Conservation (phyloP, 2,888 invertebrate genomes). For the Athalia cordata region DNA sequence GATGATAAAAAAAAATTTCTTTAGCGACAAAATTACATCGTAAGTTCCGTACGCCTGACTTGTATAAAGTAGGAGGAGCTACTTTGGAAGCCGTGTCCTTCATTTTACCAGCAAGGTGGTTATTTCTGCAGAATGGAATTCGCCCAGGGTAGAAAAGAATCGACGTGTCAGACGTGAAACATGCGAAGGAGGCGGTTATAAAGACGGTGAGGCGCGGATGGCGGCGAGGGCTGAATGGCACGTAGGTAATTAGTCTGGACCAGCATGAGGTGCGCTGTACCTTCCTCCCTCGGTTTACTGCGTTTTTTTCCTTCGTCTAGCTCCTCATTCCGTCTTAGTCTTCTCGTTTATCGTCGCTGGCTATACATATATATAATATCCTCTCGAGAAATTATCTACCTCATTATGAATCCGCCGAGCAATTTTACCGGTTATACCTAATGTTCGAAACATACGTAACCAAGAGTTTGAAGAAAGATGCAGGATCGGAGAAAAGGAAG, state of each 20-base stretch:
- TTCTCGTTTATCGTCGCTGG: background rate
- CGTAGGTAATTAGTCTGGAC: constrained; percentile 65
- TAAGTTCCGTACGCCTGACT: constrained; percentile 7
- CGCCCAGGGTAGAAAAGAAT: constrained; percentile 48
- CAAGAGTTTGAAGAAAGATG: background rate
- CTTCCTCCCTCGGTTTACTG: constrained; percentile 9
- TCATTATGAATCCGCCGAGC: no score
- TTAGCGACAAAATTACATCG: constrained; percentile 35
- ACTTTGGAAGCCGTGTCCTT: constrained; percentile 11
- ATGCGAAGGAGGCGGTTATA: constrained; percentile 49
- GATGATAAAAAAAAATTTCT: background rate
- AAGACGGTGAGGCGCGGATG: constrained; percentile 15
- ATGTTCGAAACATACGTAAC: no score
- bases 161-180: constrained; percentile 54
- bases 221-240: constrained; percentile 53
- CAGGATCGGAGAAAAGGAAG: background rate
- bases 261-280: constrained; percentile 20
- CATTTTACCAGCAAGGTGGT: constrained; percentile 17
- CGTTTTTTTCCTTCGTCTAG: background rate
- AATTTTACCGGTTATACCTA: no score
- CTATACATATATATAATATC: background rate
- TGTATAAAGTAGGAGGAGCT: background rate
- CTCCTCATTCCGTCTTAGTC: constrained; percentile 9
- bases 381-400: no score
- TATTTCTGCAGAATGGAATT: constrained; percentile 28